A percentile compares a stretch with the other conserved stretches of the same genome.
Evolutionary conservation across 2,888 invertebrate genomes (phyloP).

Genomic region (Thymelicus sylvestris): DNA sequence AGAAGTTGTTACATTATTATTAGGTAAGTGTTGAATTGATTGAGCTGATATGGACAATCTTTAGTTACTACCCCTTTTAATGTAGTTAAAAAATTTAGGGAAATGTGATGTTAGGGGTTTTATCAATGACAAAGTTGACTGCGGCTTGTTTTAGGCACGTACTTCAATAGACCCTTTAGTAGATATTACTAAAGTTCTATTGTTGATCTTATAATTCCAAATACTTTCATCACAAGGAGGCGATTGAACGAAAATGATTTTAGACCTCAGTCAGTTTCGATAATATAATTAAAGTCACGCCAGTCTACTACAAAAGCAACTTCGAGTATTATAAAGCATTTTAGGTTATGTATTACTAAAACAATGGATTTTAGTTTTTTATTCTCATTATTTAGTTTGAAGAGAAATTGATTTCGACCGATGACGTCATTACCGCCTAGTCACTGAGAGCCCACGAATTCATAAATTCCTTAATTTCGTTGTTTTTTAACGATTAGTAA

Average conservation of each 20-base stretch:
- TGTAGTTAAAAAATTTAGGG: constrained; percentile 81
- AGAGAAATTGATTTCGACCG: constrained; percentile 57
- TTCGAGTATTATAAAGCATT: constrained; percentile 78
- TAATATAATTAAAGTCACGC: constrained; percentile 47
- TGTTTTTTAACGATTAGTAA: constrained; percentile 73
- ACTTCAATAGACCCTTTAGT: constrained; percentile 60
- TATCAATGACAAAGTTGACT: constrained; percentile 84
- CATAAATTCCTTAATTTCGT: constrained; percentile 64
- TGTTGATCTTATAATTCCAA: constrained; percentile 54
- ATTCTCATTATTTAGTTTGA: constrained; percentile 60
- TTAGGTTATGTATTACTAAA: constrained; percentile 55
- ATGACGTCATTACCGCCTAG: constrained; percentile 80
- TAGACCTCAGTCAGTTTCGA: constrained; percentile 62
- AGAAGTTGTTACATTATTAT: constrained; percentile 85
- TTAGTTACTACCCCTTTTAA: constrained; percentile 81
- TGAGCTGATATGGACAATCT: constrained; percentile 83
- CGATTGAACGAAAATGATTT: constrained; percentile 68
- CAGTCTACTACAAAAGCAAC: constrained; percentile 55
- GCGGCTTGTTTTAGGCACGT: constrained; percentile 66
- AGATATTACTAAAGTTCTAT: constrained; percentile 56
- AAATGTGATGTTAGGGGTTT: constrained; percentile 83
- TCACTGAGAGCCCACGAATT: constrained; percentile 81
- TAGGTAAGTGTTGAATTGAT: constrained; percentile 85
- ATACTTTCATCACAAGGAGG: constrained; percentile 62
- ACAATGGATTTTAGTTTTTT: constrained; percentile 54